phyloP scores from a whole-genome alignment of 1,140 invertebrate genomes.

The Drosophila rufa region DNA sequence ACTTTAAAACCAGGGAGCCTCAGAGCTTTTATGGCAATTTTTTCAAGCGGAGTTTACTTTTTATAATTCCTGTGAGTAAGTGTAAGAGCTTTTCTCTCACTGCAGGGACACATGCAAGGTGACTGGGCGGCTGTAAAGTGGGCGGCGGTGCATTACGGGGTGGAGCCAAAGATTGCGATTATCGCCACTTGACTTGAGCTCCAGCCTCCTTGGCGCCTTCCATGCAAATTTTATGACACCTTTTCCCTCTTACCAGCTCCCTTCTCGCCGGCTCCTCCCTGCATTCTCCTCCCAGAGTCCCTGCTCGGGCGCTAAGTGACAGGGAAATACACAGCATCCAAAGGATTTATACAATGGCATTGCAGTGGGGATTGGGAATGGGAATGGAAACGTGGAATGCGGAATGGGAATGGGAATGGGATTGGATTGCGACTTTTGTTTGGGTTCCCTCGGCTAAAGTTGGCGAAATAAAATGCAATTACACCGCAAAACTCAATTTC shows the following conservation, averaged over 20 bases:
- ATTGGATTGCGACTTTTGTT: conserved; percentile 57
- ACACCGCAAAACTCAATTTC: conserved; percentile 82
- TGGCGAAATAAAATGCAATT: conserved; percentile 80
- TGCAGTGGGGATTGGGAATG: conserved; percentile 6
- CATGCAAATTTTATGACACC: conserved; percentile 76
- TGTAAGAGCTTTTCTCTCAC: background rate
- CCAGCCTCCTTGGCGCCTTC: conserved; percentile 22
- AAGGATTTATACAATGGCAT: conserved; percentile 24
- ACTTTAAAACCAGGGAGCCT: background rate
- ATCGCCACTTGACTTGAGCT: conserved; percentile 74
- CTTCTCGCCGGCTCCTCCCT: background rate
- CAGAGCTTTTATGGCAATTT: no score
- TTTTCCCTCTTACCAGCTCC: background rate
- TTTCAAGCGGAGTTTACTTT: background rate
- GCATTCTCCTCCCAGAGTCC: background rate
- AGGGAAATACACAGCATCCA: conserved; percentile 30
- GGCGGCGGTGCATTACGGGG: conserved; percentile 2
- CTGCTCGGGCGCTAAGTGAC: conserved; percentile 24
- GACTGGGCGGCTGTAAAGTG: conserved; percentile 6
- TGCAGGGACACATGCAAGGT: conserved; percentile 7
- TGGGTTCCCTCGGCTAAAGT: conserved; percentile 30
- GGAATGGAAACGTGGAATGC: conserved; percentile 12
- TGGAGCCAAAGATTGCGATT: conserved; percentile 60
- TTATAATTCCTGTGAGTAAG: background rate
- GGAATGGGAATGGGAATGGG: conserved; percentile 30